These are phyloP conservation scores for Eutolmus rufibarbis DNA, from an alignment of 2,888 invertebrate genomes.

Conservation along the genomic window DNA sequence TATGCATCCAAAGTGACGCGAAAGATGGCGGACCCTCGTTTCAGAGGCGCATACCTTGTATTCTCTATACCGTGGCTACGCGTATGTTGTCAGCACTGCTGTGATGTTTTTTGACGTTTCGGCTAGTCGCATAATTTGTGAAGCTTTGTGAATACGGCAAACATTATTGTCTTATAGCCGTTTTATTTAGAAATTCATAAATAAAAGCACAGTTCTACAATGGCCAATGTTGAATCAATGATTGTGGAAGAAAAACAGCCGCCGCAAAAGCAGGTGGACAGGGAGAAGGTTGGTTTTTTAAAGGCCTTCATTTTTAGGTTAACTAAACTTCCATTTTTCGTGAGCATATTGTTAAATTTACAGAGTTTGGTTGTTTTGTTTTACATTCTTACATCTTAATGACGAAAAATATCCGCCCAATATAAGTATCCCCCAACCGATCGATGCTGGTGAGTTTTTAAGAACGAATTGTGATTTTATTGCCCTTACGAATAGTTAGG, in stretches of 20 bases:
- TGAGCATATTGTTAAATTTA: neutral
- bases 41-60: no score
- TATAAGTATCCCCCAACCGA: no score
- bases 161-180: neutral
- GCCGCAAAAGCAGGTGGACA: constrained; percentile 77
- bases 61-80: no score
- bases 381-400: no score
- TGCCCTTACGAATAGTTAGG: no score
- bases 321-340: neutral
- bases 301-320: neutral
- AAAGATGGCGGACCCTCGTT: no score
- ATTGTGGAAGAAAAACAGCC: constrained; percentile 78
- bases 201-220: constrained; percentile 42
- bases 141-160: neutral
- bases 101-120: neutral
- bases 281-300: constrained; percentile 77
- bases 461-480: no score
- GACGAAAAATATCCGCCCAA: no score
- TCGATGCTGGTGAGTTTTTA: no score
- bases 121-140: neutral
- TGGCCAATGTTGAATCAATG: constrained; percentile 76
- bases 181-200: neutral
- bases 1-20: no score
- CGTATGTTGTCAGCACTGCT: neutral
- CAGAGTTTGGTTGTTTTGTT: no score